Evolutionary conservation across 2,888 invertebrate species (phyloP).

Genomic region (Rhimphoctona megacephalus): DNA sequence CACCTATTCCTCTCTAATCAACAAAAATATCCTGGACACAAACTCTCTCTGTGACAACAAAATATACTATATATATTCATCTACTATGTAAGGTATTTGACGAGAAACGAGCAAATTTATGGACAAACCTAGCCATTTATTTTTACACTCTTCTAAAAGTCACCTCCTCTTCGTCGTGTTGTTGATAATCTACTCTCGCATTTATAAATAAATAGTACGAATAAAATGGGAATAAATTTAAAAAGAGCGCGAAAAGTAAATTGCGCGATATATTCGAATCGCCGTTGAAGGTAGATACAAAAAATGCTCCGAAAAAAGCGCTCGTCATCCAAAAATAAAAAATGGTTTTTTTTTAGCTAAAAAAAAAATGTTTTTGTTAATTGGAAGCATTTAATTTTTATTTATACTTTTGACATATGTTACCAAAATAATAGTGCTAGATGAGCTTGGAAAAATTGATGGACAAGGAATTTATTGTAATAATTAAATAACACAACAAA

Average conservation of each 20-base stretch:
- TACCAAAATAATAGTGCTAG: background rate
- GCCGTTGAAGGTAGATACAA: too few species aligned
- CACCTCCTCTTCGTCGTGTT: background rate
- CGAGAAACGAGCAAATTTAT: conserved; percentile 9
- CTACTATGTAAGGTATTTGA: background rate
- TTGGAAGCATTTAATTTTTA: background rate
- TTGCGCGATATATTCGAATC: too few species aligned
- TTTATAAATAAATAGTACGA: background rate
- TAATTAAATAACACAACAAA: background rate
- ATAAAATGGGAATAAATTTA: background rate
- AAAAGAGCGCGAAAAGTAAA: background rate
- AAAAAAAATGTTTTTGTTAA: background rate
- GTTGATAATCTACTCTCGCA: background rate
- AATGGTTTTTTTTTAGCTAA: background rate
- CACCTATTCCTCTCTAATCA: conserved; percentile 70
- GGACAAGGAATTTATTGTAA: background rate
- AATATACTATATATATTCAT: conserved; percentile 75
- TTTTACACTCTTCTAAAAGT: background rate
- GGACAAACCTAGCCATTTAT: background rate
- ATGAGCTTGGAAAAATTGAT: background rate
- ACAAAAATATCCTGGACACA: conserved; percentile 78
- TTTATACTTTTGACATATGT: background rate
- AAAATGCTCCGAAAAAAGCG: too few species aligned
- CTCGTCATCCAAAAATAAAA: too few species aligned
- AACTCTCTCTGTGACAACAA: conserved; percentile 79